These are phyloP conservation scores for Corythornis madagascariensis DNA, from an alignment of 2,113 vertebrate species.

Conservation along the genomic window DNA sequence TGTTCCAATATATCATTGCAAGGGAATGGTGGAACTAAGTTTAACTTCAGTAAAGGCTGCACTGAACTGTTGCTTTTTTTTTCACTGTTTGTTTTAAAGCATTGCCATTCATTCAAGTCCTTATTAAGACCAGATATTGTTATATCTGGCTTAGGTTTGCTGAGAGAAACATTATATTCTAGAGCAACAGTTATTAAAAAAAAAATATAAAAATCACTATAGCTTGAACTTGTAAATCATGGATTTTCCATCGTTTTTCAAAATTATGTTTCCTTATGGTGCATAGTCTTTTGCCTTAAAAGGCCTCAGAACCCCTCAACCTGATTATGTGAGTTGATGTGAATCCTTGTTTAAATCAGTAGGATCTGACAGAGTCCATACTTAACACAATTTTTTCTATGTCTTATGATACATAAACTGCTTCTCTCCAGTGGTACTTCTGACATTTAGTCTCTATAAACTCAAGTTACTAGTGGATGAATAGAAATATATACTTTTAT, in stretches of 20 bases:
- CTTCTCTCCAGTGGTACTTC: background rate
- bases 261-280: background rate
- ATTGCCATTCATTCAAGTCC: background rate
- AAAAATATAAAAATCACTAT: background rate
- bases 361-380: background rate
- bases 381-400: background rate
- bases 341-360: background rate
- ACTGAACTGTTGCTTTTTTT: background rate
- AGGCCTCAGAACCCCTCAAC: rapidly evolving
- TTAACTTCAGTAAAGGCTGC: background rate
- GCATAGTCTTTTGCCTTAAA: background rate
- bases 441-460: background rate
- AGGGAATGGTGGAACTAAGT: background rate
- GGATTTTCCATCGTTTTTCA: background rate
- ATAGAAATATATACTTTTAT: background rate
- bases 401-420: background rate
- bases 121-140: background rate
- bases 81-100: background rate
- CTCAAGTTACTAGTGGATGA: background rate
- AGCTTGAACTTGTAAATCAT: background rate
- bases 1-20: background rate
- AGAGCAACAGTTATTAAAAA: background rate
- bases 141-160: background rate
- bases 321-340: background rate
- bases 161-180: background rate